Conservation (phyloP, 2,888 invertebrate species). For the Monochamus alternatus region DNA sequence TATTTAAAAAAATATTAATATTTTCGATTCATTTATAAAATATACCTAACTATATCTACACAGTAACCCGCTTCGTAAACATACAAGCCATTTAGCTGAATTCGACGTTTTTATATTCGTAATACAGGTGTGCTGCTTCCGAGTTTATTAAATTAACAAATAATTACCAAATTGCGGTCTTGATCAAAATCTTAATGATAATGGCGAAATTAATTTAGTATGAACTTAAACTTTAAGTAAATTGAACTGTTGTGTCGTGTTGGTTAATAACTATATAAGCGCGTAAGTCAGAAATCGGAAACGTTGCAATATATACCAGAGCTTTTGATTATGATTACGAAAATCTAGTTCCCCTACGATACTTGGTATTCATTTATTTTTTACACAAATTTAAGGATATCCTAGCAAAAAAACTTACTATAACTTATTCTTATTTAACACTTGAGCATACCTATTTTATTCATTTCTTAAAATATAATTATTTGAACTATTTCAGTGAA, state of each 20-base stretch:
- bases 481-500: too few species aligned
- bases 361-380: neutral
- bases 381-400: too few species aligned
- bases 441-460: too few species aligned
- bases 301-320: constrained; percentile 7
- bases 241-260: constrained; percentile 16
- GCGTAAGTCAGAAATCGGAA: constrained; percentile 2
- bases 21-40: too few species aligned
- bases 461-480: too few species aligned
- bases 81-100: neutral
- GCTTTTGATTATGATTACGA: constrained; percentile 1
- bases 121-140: constrained; percentile 3
- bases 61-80: too few species aligned
- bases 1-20: too few species aligned
- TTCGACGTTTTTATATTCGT: neutral
- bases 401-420: too few species aligned
- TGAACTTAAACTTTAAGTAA: constrained; percentile 13
- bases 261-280: constrained; percentile 1
- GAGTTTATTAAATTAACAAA: constrained; percentile 10
- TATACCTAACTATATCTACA: too few species aligned
- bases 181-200: constrained; percentile 17
- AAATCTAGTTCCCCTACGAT: constrained; percentile 12
- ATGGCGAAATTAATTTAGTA: constrained; percentile 12
- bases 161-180: constrained; percentile 1
- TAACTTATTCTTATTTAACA: too few species aligned